Base-by-base conservation (phyloP, 1,140 invertebrate species). In the Pseudoatta argentina region DNA sequence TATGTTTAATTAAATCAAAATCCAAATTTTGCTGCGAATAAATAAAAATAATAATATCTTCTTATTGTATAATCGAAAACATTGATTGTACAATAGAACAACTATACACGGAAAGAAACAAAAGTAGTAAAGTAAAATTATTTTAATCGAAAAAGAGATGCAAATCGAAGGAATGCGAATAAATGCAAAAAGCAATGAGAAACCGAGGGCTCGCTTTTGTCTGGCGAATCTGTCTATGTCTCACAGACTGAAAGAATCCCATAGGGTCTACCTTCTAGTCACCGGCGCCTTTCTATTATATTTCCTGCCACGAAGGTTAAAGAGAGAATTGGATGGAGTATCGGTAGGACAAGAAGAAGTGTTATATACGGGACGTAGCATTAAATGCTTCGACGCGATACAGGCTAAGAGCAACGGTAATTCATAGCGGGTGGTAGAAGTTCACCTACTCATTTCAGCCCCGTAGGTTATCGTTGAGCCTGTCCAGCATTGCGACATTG, bases 321-420 rank as follows among this genome's bases (percentile, higher is more conserved):
- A 93, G 89, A 93, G 88, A 91, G 92, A 94, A 94, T 94, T 94
- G 93, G 93, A 93, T 92, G 87, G 90, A 94, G 77, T 90, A 89
- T 81, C 86, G 83, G 64, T 30, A 88, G 89, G 89, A 91, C 64
- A 91, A 91, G 88, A 90, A 91, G 85, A 90, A 86, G 87, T 78
- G 91, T 90, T 91, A 91, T 81, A 77, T 81, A 77, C 48, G 76
- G 73, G 63, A 71, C 83, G 89, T 91, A 90, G 87, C 93, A 94
- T 94, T 94, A 94, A 93, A 94, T 94, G 93, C 92, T 89, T 73
- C 81, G 86, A 92, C 91, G 89, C 91, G 88, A 92, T 93, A 91
- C 93, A 90, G 90, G 87, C 93, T 94, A 94, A 94, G 94, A 94
- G 94, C 94, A 93, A 88, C 94, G 94, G 94, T 94, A 94, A 94